Conservation (phyloP, 1,140 invertebrate genomes). For the Cephus cinctus region DNA sequence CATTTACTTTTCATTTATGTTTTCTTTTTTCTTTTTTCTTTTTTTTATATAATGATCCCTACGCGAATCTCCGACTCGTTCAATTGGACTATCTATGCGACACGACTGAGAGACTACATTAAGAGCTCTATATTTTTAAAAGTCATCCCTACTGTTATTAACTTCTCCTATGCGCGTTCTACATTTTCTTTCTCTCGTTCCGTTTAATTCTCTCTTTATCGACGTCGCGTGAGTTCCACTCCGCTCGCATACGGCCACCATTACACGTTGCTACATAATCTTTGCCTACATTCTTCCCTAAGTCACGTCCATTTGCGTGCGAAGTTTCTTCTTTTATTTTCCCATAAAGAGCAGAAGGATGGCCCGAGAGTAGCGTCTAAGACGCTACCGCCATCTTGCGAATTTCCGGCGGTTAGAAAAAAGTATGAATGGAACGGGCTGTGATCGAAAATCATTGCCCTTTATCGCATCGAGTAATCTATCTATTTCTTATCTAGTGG, state of each 20-base stretch:
- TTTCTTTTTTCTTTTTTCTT: not conserved
- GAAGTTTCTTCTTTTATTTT: not conserved
- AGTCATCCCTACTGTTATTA: slow-evolving; percentile 6
- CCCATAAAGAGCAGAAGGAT: not conserved
- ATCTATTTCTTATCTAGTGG: too few species aligned
- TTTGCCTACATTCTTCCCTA: too few species aligned
- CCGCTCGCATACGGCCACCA: too few species aligned
- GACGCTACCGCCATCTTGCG: too few species aligned
- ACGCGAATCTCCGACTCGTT: too few species aligned
- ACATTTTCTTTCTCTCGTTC: not conserved
- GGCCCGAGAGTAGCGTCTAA: too few species aligned
- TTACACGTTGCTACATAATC: not conserved
- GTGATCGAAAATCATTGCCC: too few species aligned
- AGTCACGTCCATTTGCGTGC: not conserved
- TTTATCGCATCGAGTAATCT: too few species aligned
- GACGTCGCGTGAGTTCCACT: too few species aligned
- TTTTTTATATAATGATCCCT: slow-evolving; percentile 7
- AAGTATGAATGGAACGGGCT: too few species aligned
- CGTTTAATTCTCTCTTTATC: slow-evolving; percentile 16
- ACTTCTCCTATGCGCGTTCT: slow-evolving; percentile 21
- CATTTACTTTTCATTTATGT: slow-evolving; percentile 4
- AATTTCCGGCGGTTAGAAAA: too few species aligned
- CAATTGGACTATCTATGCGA: slow-evolving; percentile 49
- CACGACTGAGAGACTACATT: slow-evolving; percentile 36
- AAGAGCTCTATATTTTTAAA: not conserved